Evolutionary conservation across 2,888 invertebrate genomes (phyloP), one percentile per base, ranked within the genome.

Genomic region (Drepana falcataria): DNA sequence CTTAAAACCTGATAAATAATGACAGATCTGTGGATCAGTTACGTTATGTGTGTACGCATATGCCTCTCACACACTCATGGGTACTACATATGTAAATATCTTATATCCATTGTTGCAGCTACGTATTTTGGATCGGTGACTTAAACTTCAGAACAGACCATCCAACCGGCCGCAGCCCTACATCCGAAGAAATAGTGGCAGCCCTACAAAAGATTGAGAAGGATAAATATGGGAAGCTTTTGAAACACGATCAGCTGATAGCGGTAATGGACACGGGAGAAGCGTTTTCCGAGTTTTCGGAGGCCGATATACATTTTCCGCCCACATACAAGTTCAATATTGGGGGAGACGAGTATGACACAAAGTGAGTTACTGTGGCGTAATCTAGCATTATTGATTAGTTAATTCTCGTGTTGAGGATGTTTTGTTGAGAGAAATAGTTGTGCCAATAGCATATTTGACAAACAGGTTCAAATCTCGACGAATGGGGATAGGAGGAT

Each of bases 101-200:
- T n/a, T 61, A 59, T 57, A 35, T 48, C 35, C 9, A 61, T 58
- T 61, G 51, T 91, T 91, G 57, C 77, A 96, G 96, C 75, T 96
- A 97, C 77, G 95, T 97, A 2, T 96, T 98, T 83, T 97, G 97
- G 97, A 93, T 97, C 69, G 97, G 97, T 1, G 97, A 98, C 77
- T 89, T 98, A 35, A 98, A 98, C 82, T 98, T 98, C 79, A 94
- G 98, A 0, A 90, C 96, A 4, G 87, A 93, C 59, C 94, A 95
- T 55, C 94, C 94, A 1, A 87, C 92, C 44, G 92, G 93, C 4
- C 87, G 85, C 60, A 92, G 93, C 35, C 92, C 94, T 0, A 91
- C 93, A 0, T 87, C 95, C 0, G 92, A 93, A 53, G 94, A 95
- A 60, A 95, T 97, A n/a, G 92, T 94, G 7, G 85, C 92, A 2